A percentile compares a stretch with the other conserved stretches of the same genome.
These are phyloP conservation scores for Probosciger aterrimus DNA, from an alignment of 2,113 vertebrate species.

Conservation along the genomic window DNA sequence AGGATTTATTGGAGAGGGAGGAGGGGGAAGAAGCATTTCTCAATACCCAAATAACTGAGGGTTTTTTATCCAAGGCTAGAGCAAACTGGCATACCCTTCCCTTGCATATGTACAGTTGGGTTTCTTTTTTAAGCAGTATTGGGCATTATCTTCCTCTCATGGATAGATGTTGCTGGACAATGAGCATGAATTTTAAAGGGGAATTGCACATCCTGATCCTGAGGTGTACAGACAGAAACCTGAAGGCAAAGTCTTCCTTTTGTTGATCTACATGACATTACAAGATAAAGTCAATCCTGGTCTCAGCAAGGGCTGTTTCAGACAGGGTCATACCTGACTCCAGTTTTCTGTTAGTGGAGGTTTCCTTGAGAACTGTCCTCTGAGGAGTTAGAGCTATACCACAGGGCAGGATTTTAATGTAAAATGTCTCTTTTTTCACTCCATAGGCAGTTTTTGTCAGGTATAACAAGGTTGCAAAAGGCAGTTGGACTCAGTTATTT, in stretches of 20 bases:
- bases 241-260: background rate
- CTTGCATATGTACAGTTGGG: accelerated
- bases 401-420: background rate
- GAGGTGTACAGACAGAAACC: background rate
- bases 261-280: background rate
- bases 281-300: background rate
- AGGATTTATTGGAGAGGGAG: background rate
- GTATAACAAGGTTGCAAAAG: background rate
- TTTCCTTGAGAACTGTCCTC: background rate
- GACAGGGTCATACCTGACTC: background rate
- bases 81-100: background rate
- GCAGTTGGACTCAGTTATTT: background rate
- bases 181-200: background rate
- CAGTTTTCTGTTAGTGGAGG: accelerated
- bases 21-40: background rate
- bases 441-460: background rate
- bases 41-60: background rate
- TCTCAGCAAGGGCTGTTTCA: background rate
- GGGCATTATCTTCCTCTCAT: background rate
- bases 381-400: background rate
- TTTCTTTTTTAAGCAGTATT: background rate
- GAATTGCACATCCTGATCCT: background rate
- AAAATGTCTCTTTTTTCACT: background rate
- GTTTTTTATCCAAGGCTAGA: background rate
- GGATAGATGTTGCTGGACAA: background rate